Base-by-base conservation (phyloP, 2,113 vertebrate genomes). In the cat (Felis catus) region DNA sequence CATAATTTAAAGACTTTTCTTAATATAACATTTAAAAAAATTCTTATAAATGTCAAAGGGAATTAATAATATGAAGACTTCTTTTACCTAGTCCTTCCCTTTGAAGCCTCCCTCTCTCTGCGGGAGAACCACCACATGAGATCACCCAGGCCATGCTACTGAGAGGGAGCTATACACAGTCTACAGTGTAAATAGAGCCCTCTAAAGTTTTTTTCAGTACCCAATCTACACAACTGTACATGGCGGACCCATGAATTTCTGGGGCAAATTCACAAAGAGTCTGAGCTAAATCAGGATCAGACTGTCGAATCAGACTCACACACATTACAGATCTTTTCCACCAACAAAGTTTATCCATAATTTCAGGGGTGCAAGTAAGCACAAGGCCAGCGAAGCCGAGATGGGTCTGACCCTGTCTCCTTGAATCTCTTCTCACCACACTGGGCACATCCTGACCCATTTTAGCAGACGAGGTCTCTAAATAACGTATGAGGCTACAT, bases 101-200 rank as follows among this genome's bases (percentile, higher is more conserved):
- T 66, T 19, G 18, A 73, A 58, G 16, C 31, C 76, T n/a, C n/a
- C n/a, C n/a, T n/a, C n/a, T n/a, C 23, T 70, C 51, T 41, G 3
- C 1, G 29, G 33, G 33, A 29, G 11, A 68, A 2, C 36, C 39
- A 21, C 2, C 15, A 0, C 19, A 5, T 25, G 6, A 31, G 5
- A n/a, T 66, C 19, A 23, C 7, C 21, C 10, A 73, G 5, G 7
- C 14, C 90, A 1, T 25, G n/a, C 5, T 82, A 2, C 5, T 39
- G 29, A 82, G 15, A 12, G 5, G 31, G 21, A 45, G 41, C 31
- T 39, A 9, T 16, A 7, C 14, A 27, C 15, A 58, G 10, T 33
- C 16, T 91, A 23, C 1, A 0, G 3, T 65, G 7, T 39, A 58
- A 31, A 27, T 25, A 39, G 3, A 25, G 14, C 1, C 3, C 12